Evolutionary conservation across 2,888 invertebrate species (phyloP).

Genomic region (Dugesia japonica): DNA sequence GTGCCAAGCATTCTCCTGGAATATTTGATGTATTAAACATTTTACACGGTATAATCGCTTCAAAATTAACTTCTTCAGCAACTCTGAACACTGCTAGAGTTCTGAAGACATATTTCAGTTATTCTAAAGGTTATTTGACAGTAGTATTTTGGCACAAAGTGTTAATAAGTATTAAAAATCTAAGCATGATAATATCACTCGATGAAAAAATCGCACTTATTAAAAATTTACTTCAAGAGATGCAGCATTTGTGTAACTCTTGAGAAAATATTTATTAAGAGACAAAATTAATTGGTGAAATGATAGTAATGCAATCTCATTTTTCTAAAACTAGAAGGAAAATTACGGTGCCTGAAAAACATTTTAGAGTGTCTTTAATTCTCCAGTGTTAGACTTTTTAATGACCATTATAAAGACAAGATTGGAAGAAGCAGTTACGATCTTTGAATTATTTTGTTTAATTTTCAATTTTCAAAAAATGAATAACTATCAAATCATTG

Average conservation of each 20-base stretch:
- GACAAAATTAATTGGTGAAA: not conserved
- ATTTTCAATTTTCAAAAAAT: not conserved
- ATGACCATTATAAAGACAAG: not conserved
- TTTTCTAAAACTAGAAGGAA: not conserved
- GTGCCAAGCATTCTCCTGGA: not conserved
- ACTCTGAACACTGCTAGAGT: too few species aligned
- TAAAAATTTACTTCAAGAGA: too few species aligned
- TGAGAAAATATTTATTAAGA: not conserved
- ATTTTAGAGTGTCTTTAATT: not conserved
- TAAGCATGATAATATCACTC: too few species aligned
- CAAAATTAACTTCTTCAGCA: not conserved
- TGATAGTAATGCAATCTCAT: not conserved
- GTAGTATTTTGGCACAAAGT: too few species aligned
- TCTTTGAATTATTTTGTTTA: not conserved
- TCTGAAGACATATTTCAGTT: too few species aligned
- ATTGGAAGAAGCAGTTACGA: not conserved
- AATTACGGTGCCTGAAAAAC: not conserved
- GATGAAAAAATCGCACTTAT: too few species aligned
- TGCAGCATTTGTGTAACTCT: too few species aligned
- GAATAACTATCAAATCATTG: not conserved
- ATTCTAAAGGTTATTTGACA: too few species aligned
- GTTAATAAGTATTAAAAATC: too few species aligned
- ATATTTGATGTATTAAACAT: not conserved
- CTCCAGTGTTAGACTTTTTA: not conserved
- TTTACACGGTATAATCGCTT: not conserved